Percentiles rank a stretch among this genome's conserved stretches.
Evolutionary conservation across 2,797 vertebrate species (phyloP).

Genomic region (Zonotrichia albicollis): DNA sequence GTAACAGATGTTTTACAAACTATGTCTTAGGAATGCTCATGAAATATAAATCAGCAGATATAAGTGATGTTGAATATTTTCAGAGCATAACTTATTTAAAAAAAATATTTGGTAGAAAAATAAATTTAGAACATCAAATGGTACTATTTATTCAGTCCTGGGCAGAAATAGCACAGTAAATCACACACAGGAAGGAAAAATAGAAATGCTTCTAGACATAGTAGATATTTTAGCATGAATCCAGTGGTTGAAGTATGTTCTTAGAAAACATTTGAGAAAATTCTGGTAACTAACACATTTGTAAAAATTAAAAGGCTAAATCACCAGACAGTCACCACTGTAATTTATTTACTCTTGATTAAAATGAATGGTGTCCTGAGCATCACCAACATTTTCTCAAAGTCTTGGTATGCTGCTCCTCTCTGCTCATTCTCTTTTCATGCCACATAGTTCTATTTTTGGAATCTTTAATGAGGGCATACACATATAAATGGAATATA

Average conservation of each 20-base stretch:
- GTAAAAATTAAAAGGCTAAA: not conserved
- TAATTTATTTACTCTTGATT: not conserved
- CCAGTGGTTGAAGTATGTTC: not conserved
- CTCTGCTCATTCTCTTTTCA: not conserved
- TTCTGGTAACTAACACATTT: not conserved
- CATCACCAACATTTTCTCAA: not conserved
- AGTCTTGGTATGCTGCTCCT: not conserved
- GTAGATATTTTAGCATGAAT: not conserved
- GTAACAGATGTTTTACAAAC: not conserved
- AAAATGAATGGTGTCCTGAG: not conserved
- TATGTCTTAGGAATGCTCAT: not conserved
- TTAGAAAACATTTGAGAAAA: not conserved
- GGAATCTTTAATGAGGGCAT: constrained; percentile 17
- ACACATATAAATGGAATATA: not conserved
- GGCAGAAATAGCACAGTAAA: not conserved
- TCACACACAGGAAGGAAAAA: not conserved
- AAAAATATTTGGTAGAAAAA: not conserved
- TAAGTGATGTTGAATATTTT: not conserved
- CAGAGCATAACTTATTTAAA: not conserved
- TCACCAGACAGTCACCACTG: not conserved
- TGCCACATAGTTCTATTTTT: not conserved
- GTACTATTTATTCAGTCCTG: not conserved
- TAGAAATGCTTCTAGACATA: not conserved
- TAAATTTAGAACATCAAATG: not conserved
- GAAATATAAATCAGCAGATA: not conserved